Conservation (phyloP, 2,888 invertebrate species). For the Electrophaes corylata region DNA sequence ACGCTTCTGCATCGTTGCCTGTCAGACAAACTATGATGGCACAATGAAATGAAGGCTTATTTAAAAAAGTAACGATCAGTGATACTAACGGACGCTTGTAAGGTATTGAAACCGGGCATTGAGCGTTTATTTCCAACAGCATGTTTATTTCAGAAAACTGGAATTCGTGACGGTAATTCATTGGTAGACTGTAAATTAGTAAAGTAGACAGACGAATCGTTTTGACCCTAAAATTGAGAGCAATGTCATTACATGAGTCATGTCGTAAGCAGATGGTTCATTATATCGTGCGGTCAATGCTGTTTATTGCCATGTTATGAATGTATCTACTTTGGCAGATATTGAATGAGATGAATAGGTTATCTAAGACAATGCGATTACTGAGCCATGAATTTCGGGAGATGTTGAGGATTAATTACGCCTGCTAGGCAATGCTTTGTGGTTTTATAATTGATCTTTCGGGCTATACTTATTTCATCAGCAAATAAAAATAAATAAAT, state of each 20-base stretch:
- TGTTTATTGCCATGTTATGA: slow-evolving; percentile 19
- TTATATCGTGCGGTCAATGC: slow-evolving; percentile 26
- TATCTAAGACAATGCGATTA: slow-evolving; percentile 15
- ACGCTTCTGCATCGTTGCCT: no score
- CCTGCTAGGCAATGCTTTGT: no score
- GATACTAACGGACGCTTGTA: no score
- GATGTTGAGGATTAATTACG: slow-evolving; percentile 13
- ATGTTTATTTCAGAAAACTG: slow-evolving; percentile 14
- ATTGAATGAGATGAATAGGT: slow-evolving; percentile 15
- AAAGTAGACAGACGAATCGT: slow-evolving; percentile 36
- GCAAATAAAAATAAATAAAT: no score
- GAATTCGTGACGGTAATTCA: slow-evolving; percentile 31
- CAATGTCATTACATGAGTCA: slow-evolving; percentile 42
- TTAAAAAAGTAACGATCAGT: no score
- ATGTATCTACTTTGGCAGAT: slow-evolving; percentile 4
- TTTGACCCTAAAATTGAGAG: slow-evolving; percentile 44
- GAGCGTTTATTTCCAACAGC: neutral
- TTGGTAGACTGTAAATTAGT: slow-evolving; percentile 36
- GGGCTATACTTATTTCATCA: no score
- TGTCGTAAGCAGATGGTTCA: slow-evolving; percentile 34
- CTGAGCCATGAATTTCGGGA: slow-evolving; percentile 14
- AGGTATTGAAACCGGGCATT: no score
- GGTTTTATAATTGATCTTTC: neutral
- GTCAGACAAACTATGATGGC: no score
- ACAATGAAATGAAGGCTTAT: no score